phyloP scores from a whole-genome alignment of 1,140 invertebrate genomes.

The Drusus annulatus region DNA sequence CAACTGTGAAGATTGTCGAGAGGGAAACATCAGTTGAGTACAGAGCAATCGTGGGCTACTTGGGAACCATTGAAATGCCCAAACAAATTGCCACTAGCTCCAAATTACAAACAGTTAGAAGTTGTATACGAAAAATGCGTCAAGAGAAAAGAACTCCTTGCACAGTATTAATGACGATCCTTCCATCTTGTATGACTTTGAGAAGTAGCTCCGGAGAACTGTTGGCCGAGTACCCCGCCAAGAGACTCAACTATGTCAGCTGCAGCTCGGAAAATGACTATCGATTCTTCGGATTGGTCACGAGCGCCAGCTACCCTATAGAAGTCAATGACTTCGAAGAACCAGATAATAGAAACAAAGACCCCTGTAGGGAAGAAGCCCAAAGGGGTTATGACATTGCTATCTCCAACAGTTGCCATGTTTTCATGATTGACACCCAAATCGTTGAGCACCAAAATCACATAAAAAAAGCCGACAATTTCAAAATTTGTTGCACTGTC shows the following conservation, averaged over 20 bases:
- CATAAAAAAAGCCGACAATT: slow-evolving; percentile 80
- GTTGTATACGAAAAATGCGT: slow-evolving; percentile 89
- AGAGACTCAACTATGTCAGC: slow-evolving; percentile 90
- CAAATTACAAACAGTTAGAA: slow-evolving; percentile 80
- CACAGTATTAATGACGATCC: slow-evolving; percentile 88
- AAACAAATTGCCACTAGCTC: slow-evolving; percentile 85
- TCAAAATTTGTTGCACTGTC: slow-evolving; percentile 84
- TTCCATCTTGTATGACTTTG: slow-evolving; percentile 82
- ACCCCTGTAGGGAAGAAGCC: slow-evolving; percentile 59
- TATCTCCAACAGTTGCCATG: slow-evolving; percentile 93
- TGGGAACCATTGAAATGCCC: slow-evolving; percentile 96
- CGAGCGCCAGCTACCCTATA: slow-evolving; percentile 76
- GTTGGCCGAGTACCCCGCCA: slow-evolving; percentile 88
- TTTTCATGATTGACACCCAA: slow-evolving; percentile 93
- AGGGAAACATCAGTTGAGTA: slow-evolving; percentile 75
- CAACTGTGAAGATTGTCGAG: slow-evolving; percentile 47
- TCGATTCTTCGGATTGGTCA: slow-evolving; percentile 93
- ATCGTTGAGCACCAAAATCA: slow-evolving; percentile 87
- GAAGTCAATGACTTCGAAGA: slow-evolving; percentile 54
- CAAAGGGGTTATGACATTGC: slow-evolving; percentile 67
- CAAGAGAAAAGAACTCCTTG: slow-evolving; percentile 92
- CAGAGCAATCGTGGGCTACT: slow-evolving; percentile 91
- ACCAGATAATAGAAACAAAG: slow-evolving; percentile 51
- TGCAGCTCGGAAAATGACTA: slow-evolving; percentile 92
- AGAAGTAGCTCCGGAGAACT: slow-evolving; percentile 77